Base-by-base conservation (phyloP, 2,113 vertebrate genomes). In the Crotalus horridus region DNA sequence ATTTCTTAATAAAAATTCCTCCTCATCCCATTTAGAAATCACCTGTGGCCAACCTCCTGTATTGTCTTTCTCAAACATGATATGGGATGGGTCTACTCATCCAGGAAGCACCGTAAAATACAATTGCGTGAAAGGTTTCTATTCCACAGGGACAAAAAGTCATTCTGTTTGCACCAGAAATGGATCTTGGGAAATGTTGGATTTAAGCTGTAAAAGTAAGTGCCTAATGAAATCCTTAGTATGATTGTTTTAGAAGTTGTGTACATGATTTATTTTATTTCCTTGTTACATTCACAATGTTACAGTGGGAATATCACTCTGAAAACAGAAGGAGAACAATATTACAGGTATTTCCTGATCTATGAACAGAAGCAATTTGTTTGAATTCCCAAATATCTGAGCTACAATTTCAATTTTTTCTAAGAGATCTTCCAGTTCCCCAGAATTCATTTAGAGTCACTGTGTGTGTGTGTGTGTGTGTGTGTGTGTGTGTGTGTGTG, bases 121-220 rank as follows among this genome's bases (percentile, higher is more conserved):
- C 53, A 56, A n/a, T 24, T 93, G 92, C 53, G 33, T 6, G 3
- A 89, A 93, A 46, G 53, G 53, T 43, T 91, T 74, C 53, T 59
- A 39, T 33, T 26, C 43, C 21, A 86, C 33, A 39, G 90, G 39
- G 29, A 53, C 51, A 29, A 89, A 89, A n/a, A 87, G 11, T 3
- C 85, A 2, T 3, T 91, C 90, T 6, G 39, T n/a, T n/a, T 93
- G 74, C 23, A 89, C 39, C 43, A 33, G 13, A 56, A 91, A 74
- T 58, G 90, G 94, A 56, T 86, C 74, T 12, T 94, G 94, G 94
- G 92, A 94, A 91, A 85, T 91, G 10, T 74, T 89, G 86, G 69
- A 64, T 93, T n/a, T 91, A 39, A 74, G n/a, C 89, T 94, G 92
- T 69, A 48, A 87, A 93, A 88, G 90, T 94, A 87, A 86, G 89